Percentiles rank a stretch among this genome's conserved stretches.
phyloP scores from a whole-genome alignment of 2,888 invertebrate genomes.

The Scelioninae gen. 2 region DNA sequence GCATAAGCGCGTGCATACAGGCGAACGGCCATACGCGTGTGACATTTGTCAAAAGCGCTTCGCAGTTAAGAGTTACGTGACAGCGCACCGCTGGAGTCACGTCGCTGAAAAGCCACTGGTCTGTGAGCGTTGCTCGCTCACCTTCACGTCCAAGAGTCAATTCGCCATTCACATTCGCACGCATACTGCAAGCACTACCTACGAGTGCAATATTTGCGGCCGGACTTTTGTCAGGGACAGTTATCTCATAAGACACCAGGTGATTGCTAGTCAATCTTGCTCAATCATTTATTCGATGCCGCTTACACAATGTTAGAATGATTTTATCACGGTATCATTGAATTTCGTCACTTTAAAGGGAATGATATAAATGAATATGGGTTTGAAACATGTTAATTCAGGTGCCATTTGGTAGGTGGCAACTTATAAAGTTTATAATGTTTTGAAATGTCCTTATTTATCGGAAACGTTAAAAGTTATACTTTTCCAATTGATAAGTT shows the following conservation, averaged over 20 bases:
- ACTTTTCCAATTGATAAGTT: too few species aligned
- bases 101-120: slow-evolving; percentile 85
- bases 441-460: too few species aligned
- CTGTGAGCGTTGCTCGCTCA: slow-evolving; percentile 84
- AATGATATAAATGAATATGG: too few species aligned
- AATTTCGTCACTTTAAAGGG: too few species aligned
- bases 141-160: slow-evolving; percentile 85
- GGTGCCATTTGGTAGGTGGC: too few species aligned
- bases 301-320: too few species aligned
- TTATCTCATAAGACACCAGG: slow-evolving; percentile 85
- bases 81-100: slow-evolving; percentile 88
- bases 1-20: slow-evolving; percentile 89
- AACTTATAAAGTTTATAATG: too few species aligned
- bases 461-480: too few species aligned
- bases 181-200: slow-evolving; percentile 82
- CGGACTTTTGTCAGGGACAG: slow-evolving; percentile 86
- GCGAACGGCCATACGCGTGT: slow-evolving; percentile 86
- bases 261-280: too few species aligned
- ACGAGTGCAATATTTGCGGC: slow-evolving; percentile 85
- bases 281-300: too few species aligned
- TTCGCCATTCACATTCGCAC: slow-evolving; percentile 86
- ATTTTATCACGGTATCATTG: too few species aligned
- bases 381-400: too few species aligned
- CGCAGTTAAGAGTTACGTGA: slow-evolving; percentile 88
- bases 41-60: slow-evolving; percentile 88